phyloP scores from a whole-genome alignment of 1,140 invertebrate species.

The Cyclina sinensis region DNA sequence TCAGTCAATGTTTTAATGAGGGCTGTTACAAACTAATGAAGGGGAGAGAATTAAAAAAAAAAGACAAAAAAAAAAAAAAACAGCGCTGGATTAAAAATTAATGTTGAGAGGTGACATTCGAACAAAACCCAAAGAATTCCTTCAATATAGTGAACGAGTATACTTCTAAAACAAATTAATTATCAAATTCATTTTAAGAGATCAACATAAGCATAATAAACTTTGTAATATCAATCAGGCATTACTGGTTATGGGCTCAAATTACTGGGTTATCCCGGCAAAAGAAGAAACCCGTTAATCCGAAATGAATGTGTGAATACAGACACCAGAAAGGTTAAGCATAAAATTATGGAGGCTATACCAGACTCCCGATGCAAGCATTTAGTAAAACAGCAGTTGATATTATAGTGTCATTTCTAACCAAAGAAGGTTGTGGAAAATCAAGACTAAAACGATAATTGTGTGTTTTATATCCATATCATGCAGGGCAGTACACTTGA shows the following conservation, averaged over 20 bases:
- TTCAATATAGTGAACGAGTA: not conserved
- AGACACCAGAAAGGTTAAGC: not conserved
- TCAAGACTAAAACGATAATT: constrained; percentile 41
- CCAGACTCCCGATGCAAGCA: constrained; percentile 1
- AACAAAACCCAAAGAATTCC: not conserved
- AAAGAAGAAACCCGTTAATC: constrained; percentile 17
- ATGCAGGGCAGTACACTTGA: constrained; percentile 35
- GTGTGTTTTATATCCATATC: constrained; percentile 13
- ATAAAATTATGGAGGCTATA: constrained; percentile 38
- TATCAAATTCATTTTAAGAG: constrained; percentile 20
- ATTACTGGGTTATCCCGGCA: constrained; percentile 15
- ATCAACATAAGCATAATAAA: not conserved
- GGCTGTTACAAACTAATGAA: not conserved
- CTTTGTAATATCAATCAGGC: constrained; percentile 28
- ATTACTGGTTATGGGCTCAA: not conserved
- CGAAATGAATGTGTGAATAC: constrained; percentile 28
- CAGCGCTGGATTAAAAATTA: not conserved
- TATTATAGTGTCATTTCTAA: constrained; percentile 8
- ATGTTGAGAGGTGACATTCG: not conserved
- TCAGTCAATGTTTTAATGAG: not conserved
- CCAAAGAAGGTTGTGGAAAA: constrained; percentile 3
- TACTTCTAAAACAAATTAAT: not conserved
- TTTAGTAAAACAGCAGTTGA: constrained; percentile 36
- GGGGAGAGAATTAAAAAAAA: not conserved
- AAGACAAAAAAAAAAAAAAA: not conserved